These are phyloP conservation scores for Indicator maculatus DNA, from an alignment of 2,113 vertebrate genomes.

Conservation along the genomic window DNA sequence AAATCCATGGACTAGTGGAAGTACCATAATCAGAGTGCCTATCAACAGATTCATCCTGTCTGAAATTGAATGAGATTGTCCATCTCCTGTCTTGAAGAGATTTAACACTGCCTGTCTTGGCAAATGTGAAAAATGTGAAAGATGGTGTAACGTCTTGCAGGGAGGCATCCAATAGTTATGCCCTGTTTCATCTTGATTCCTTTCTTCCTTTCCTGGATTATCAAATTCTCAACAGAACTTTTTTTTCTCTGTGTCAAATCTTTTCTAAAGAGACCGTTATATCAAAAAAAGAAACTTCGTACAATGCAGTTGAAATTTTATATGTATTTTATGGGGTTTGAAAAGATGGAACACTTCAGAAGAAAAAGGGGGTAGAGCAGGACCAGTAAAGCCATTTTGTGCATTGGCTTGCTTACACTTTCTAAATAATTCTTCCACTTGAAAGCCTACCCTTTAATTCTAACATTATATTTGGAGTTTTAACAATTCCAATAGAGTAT, in stretches of 20 bases:
- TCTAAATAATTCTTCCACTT: background rate
- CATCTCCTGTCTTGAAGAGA: background rate
- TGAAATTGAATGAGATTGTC: background rate
- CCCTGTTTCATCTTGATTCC: background rate
- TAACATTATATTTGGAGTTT: background rate
- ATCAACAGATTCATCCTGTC: background rate
- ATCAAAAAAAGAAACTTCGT: background rate
- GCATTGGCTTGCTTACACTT: background rate
- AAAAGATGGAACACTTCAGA: background rate
- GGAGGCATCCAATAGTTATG: background rate
- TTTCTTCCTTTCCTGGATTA: background rate
- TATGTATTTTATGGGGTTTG: background rate
- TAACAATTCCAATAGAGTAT: background rate
- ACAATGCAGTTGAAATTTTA: background rate
- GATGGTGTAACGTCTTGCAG: background rate
- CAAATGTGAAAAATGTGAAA: background rate
- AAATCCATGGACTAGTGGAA: background rate
- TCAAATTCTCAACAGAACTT: background rate
- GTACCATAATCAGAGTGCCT: background rate
- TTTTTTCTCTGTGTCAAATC: background rate
- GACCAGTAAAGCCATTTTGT: background rate
- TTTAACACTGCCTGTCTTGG: background rate
- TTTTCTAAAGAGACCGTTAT: background rate
- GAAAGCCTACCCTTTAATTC: rapidly evolving
- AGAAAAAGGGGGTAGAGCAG: background rate